phyloP scores from a whole-genome alignment of 23 tunicate species.

The Styela plicata region DNA sequence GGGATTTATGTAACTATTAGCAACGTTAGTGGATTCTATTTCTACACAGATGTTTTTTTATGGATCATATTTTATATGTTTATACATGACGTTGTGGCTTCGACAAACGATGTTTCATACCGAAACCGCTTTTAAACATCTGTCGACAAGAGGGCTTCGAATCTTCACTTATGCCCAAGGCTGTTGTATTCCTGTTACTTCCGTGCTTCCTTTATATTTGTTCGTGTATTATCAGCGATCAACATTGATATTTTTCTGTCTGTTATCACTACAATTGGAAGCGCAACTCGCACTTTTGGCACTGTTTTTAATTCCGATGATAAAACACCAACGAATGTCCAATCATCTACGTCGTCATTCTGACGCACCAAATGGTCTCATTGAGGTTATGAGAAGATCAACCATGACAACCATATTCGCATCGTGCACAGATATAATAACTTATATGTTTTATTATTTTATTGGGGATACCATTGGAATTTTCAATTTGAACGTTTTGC shows the following conservation, averaged over 20 bases:
- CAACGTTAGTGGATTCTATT: too few relatives aligned
- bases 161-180: neutral
- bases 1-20: too few relatives aligned
- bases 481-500: neutral
- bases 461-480: neutral
- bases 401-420: neutral
- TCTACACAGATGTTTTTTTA: too few relatives aligned
- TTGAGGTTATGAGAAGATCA: neutral
- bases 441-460: neutral
- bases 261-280: neutral
- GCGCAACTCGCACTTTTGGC: neutral
- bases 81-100: neutral
- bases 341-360: neutral
- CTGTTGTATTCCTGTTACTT: neutral
- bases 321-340: neutral
- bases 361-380: neutral
- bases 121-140: neutral
- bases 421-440: neutral
- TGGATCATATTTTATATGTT: too few relatives aligned
- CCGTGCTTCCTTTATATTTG: too few relatives aligned
- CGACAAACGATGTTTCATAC: neutral
- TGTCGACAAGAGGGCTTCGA: neutral
- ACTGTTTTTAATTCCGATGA: neutral
- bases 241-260: neutral
- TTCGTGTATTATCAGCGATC: too few relatives aligned